Conservation (phyloP, 2,113 vertebrate species). For the Poicephalus gulielmi region DNA sequence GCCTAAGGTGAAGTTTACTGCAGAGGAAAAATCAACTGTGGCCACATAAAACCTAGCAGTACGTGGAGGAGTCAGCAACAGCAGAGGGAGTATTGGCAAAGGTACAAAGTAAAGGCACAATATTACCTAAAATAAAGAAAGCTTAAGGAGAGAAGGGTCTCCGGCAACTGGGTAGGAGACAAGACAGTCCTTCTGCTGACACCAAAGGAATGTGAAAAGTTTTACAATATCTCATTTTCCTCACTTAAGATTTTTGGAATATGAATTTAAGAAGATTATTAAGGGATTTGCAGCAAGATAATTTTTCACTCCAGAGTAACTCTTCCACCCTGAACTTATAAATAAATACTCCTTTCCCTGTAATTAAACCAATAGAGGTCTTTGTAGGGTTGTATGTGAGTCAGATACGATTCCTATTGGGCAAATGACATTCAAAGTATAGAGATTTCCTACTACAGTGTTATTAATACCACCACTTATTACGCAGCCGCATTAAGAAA, state of each 20-base stretch:
- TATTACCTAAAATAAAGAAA: neutral
- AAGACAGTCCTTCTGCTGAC: neutral
- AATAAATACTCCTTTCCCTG: slow-evolving; percentile 26
- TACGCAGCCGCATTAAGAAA: neutral
- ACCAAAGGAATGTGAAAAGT: slow-evolving; percentile 36
- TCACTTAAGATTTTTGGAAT: slow-evolving; percentile 45
- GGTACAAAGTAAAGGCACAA: neutral
- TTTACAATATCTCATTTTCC: slow-evolving; percentile 42
- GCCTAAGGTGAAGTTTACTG: slow-evolving; percentile 3
- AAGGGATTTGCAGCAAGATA: slow-evolving; percentile 36
- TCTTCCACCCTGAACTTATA: slow-evolving; percentile 17
- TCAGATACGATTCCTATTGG: neutral
- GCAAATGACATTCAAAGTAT: neutral
- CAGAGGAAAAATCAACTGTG: neutral
- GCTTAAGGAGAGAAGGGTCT: neutral
- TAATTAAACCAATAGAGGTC: slow-evolving; percentile 42
- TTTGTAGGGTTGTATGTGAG: neutral
- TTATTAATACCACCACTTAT: neutral
- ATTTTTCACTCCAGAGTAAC: slow-evolving; percentile 37
- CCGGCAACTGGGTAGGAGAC: neutral
- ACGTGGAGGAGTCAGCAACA: neutral
- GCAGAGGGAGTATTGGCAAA: neutral
- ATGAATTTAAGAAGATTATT: slow-evolving; percentile 38
- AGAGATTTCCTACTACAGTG: neutral
- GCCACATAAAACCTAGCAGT: neutral